phyloP scores from a whole-genome alignment of 2,888 invertebrate genomes.

The Folsomia manolachei region DNA sequence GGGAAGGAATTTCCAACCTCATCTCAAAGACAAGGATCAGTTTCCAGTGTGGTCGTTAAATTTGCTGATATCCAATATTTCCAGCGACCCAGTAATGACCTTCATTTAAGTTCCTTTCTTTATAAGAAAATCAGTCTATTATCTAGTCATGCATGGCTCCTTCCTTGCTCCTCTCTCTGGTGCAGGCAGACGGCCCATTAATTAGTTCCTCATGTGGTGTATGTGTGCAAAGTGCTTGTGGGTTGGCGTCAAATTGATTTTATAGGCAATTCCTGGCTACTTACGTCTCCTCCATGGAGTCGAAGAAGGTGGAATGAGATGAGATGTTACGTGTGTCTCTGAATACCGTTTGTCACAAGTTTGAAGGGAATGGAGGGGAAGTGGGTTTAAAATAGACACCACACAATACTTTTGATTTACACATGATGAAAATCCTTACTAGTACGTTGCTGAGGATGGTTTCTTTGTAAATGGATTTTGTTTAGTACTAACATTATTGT shows the following conservation, averaged over 20 bases:
- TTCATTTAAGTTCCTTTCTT: no score
- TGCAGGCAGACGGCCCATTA: no score
- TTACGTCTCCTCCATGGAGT: neutral
- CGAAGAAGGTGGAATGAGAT: neutral
- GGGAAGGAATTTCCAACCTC: no score
- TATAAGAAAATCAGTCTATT: no score
- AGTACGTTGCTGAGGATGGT: neutral
- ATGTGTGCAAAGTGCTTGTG: neutral
- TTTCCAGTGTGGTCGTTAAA: no score
- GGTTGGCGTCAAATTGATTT: slow-evolving; percentile 1
- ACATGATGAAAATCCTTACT: neutral
- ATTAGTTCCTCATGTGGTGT: neutral
- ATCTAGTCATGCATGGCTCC: no score
- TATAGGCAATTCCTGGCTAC: neutral
- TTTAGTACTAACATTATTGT: neutral
- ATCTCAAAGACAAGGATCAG: no score
- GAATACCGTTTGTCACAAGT: neutral
- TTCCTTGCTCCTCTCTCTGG: no score
- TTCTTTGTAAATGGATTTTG: neutral
- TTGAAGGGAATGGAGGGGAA: neutral
- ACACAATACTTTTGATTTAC: slow-evolving; percentile 5
- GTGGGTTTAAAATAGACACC: neutral
- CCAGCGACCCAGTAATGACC: no score
- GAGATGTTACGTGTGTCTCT: neutral
- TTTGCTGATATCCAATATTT: no score